A percentile compares a stretch with the other conserved stretches of the same genome.
These are phyloP conservation scores for Anorthoa munda DNA, from an alignment of 2,888 invertebrate species.

Conservation along the genomic window DNA sequence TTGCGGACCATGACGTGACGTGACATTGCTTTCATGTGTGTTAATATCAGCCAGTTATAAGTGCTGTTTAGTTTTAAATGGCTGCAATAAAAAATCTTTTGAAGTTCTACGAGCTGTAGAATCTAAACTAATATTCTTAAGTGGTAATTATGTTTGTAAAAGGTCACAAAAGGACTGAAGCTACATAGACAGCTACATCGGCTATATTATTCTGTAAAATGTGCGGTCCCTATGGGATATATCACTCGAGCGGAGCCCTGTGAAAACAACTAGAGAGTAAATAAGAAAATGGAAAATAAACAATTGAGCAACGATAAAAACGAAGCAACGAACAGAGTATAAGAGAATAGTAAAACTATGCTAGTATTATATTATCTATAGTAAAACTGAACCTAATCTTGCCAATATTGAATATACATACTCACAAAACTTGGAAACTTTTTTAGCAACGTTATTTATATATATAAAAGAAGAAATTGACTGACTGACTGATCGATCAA, in stretches of 20 bases:
- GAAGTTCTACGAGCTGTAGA: neutral
- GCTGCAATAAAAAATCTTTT: neutral
- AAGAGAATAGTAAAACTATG: neutral
- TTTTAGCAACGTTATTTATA: conserved; percentile 28
- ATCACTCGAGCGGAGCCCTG: neutral
- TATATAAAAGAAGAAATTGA: no score
- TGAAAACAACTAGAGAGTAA: neutral
- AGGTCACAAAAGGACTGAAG: no score
- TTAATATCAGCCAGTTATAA: no score
- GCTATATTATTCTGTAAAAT: no score
- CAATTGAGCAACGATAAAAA: neutral
- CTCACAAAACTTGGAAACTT: conserved; percentile 7
- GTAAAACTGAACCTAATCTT: neutral
- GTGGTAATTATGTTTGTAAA: no score
- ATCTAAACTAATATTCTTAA: neutral
- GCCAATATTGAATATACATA: conserved; percentile 30
- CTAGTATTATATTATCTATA: no score
- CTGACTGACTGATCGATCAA: no score
- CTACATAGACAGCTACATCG: neutral
- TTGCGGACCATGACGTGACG: neutral
- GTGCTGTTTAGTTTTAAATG: neutral
- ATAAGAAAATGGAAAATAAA: neutral
- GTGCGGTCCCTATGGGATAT: neutral
- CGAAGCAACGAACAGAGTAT: neutral
- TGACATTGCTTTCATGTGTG: neutral